Evolutionary conservation across 2,888 invertebrate species (phyloP).

Genomic region (Drosophila demipolita): DNA sequence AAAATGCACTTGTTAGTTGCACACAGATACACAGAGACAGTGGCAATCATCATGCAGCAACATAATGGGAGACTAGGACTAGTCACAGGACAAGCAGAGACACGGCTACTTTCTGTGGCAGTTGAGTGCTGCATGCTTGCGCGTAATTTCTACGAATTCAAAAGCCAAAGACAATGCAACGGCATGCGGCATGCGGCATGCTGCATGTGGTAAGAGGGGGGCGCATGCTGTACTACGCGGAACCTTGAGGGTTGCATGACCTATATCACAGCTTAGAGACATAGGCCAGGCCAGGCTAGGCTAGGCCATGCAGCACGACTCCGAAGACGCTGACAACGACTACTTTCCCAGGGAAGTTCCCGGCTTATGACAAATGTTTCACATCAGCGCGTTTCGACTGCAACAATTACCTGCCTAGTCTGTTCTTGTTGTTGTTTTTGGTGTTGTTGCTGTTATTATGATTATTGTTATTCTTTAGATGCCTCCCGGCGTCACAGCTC

Average conservation of each 20-base stretch:
- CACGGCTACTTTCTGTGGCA: slow-evolving; percentile 60
- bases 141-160: slow-evolving; percentile 75
- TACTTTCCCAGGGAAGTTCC: slow-evolving; percentile 75
- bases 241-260: slow-evolving; percentile 81
- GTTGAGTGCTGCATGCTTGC: slow-evolving; percentile 46
- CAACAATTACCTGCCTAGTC: slow-evolving; percentile 72
- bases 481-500: slow-evolving; percentile 73
- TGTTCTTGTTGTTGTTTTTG: slow-evolving; percentile 8
- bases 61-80: slow-evolving; percentile 27
- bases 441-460: slow-evolving; percentile 21
- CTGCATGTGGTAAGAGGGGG: slow-evolving; percentile 22
- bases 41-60: slow-evolving; percentile 33
- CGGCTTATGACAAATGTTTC: slow-evolving; percentile 82
- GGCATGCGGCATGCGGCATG: slow-evolving; percentile 34
- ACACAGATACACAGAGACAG: slow-evolving; percentile 20
- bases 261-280: slow-evolving; percentile 74
- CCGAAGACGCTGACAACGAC: slow-evolving; percentile 48
- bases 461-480: slow-evolving; percentile 30
- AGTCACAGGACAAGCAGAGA: slow-evolving; percentile 28
- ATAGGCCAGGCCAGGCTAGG: slow-evolving; percentile 22
- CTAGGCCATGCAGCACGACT: slow-evolving; percentile 22
- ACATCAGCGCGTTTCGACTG: slow-evolving; percentile 79
- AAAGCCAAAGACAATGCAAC: slow-evolving; percentile 57
- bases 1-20: slow-evolving; percentile 64
- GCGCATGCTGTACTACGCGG: slow-evolving; percentile 44